phyloP scores from a whole-genome alignment of 2,888 invertebrate genomes.

The Ophonus ardosiacus region DNA sequence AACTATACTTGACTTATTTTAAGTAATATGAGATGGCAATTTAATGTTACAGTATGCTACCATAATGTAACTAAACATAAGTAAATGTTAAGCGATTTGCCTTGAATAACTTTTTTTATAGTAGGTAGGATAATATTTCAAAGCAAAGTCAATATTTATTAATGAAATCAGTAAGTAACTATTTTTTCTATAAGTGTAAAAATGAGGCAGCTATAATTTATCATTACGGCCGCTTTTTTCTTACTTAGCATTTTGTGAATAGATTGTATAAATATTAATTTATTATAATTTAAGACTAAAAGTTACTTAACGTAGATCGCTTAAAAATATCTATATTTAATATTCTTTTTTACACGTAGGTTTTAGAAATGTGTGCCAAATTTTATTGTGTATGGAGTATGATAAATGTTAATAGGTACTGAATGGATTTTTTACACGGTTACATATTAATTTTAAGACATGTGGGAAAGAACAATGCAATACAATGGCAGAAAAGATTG shows the following conservation, averaged over 20 bases:
- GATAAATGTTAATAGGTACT: conserved; percentile 45
- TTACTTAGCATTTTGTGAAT: conserved; percentile 22
- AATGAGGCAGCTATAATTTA: conserved; percentile 11
- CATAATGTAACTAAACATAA: conserved; percentile 27
- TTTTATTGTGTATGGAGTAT: conserved; percentile 47
- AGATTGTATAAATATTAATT: conserved; percentile 28
- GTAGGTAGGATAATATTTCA: conserved; percentile 20
- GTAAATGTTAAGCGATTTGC: conserved; percentile 43
- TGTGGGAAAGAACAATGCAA: conserved; percentile 42
- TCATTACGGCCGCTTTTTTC: not conserved
- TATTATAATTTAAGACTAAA: conserved; percentile 37
- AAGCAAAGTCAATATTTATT: conserved; percentile 27
- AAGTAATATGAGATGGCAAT: conserved; percentile 35
- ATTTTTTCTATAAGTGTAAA: conserved; percentile 27
- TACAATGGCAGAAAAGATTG: conserved; percentile 18
- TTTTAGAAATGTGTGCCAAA: conserved; percentile 53
- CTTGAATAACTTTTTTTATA: conserved; percentile 47
- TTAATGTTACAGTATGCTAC: conserved; percentile 49
- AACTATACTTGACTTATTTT: conserved; percentile 23
- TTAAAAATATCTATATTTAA: conserved; percentile 42
- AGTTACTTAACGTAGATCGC: conserved; percentile 43
- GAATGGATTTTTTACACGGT: conserved; percentile 47
- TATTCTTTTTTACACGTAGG: conserved; percentile 45
- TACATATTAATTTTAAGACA: conserved; percentile 39
- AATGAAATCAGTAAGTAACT: not conserved